Percentiles rank a stretch among this genome's conserved stretches.
phyloP scores from a whole-genome alignment of 2,797 vertebrate species.

The Mus spretus region DNA sequence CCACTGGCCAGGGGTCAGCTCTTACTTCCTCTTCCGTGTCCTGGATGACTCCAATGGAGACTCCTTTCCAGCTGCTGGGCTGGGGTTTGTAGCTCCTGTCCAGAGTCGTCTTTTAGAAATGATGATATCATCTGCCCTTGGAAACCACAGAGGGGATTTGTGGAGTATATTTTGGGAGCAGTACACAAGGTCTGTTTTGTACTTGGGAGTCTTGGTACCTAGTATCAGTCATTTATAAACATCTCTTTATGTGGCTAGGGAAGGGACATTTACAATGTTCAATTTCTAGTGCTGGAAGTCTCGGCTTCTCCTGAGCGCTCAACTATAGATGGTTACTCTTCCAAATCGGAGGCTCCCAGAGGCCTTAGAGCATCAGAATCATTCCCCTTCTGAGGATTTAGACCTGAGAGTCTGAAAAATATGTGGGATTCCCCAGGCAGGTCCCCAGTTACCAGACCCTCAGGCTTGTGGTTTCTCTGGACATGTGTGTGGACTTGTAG shows the following conservation, averaged over 20 bases:
- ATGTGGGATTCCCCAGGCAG: constrained; percentile 54
- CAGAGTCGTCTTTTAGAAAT: constrained; percentile 14
- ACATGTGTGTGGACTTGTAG: constrained; percentile 48
- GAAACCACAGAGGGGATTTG: neutral
- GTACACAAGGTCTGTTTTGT: neutral
- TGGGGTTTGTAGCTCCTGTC: neutral
- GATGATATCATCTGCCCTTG: neutral
- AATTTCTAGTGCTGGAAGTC: neutral
- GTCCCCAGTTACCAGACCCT: constrained; percentile 16
- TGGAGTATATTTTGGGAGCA: neutral
- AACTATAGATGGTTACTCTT: neutral
- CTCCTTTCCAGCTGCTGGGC: neutral
- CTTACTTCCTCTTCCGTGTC: neutral
- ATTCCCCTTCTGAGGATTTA: constrained; percentile 22
- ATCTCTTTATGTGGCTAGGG: neutral
- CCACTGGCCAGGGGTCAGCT: neutral
- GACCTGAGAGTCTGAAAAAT: constrained; percentile 46
- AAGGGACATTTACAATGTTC: neutral
- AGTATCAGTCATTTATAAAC: constrained; percentile 16
- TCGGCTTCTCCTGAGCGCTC: neutral
- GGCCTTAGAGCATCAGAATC: neutral
- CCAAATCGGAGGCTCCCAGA: constrained; percentile 38
- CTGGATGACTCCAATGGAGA: neutral
- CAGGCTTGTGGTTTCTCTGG: neutral
- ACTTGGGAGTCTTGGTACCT: neutral